Conservation (phyloP, 2,797 vertebrate species). For the Sorex maritimensis region DNA sequence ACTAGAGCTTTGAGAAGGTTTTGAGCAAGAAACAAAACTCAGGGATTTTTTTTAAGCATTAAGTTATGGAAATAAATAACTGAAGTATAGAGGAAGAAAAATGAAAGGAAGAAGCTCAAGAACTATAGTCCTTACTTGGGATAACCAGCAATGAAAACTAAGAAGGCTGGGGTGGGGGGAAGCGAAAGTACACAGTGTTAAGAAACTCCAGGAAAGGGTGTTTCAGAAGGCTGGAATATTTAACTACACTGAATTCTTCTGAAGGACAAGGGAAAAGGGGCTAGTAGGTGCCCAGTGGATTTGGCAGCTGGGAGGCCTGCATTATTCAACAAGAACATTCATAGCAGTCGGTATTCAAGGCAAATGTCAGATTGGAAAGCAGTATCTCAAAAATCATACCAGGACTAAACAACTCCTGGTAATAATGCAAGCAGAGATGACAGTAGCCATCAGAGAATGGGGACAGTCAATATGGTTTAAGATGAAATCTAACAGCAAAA, state of each 20-base stretch:
- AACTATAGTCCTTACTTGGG: not conserved
- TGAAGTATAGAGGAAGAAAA: not conserved
- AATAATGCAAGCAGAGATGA: not conserved
- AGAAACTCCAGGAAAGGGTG: not conserved
- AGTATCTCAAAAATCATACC: not conserved
- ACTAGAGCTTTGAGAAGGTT: not conserved
- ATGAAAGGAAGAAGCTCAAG: not conserved
- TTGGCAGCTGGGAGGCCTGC: not conserved
- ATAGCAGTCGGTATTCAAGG: not conserved
- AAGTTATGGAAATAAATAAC: not conserved
- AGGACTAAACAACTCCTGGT: not conserved
- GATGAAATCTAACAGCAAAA: not conserved
- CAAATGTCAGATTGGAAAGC: not conserved
- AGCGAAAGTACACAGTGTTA: not conserved
- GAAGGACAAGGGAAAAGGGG: not conserved
- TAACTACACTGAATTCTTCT: not conserved
- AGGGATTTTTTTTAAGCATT: not conserved
- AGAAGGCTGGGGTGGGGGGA: not conserved
- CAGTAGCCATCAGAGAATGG: not conserved
- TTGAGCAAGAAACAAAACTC: not conserved
- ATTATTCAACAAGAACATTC: not conserved
- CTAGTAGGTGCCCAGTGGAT: not conserved
- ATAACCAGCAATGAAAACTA: not conserved
- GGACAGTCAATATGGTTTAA: not conserved
- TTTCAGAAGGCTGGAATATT: not conserved